phyloP scores from a whole-genome alignment of 2,113 vertebrate species.

The Panthera leo region DNA sequence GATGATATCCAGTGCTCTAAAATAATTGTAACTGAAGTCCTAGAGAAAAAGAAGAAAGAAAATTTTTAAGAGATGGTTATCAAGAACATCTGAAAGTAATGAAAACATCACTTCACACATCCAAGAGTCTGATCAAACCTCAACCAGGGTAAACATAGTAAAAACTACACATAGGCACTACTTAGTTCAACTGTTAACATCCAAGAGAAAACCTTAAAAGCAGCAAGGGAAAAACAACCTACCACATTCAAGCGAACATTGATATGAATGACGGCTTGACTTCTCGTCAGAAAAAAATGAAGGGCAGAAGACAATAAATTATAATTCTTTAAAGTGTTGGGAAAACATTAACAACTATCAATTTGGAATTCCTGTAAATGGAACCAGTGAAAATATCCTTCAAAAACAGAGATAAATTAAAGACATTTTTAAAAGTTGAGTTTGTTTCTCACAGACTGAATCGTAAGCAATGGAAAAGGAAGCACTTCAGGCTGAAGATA shows the following conservation, averaged over 20 bases:
- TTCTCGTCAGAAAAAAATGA: conserved; percentile 1
- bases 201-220: neutral
- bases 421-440: neutral
- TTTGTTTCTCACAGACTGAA: neutral
- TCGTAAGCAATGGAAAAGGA: neutral
- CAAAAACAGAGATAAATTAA: neutral
- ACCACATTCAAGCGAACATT: neutral
- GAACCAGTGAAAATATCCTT: neutral
- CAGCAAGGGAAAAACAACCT: neutral
- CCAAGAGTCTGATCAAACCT: neutral
- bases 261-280: neutral
- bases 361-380: neutral
- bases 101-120: neutral
- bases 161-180: accelerated
- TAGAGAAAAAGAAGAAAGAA: neutral
- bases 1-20: neutral
- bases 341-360: neutral
- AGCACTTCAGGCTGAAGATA: neutral
- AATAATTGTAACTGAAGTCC: neutral
- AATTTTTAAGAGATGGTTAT: neutral
- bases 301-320: neutral
- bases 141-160: neutral
- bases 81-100: neutral
- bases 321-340: neutral
- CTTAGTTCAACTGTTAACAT: neutral